These are phyloP conservation scores for Nemurella pictetii DNA, from an alignment of 2,888 invertebrate species.

Conservation along the genomic window DNA sequence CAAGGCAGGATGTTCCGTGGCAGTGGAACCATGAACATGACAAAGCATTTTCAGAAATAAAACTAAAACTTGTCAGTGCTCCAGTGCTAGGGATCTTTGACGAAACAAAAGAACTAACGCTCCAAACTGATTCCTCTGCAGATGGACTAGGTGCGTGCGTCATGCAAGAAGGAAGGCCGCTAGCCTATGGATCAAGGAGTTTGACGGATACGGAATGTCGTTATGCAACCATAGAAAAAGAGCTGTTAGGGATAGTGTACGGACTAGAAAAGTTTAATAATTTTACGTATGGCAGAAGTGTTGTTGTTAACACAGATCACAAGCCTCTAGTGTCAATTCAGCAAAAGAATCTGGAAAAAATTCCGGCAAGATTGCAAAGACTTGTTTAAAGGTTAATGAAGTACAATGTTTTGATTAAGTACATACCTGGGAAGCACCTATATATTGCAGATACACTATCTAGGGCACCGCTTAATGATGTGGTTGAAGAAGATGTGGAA, in stretches of 20 bases:
- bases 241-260: constrained; percentile 24
- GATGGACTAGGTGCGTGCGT: constrained; percentile 33
- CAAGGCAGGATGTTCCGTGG: no score
- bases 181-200: constrained; percentile 30
- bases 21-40: no score
- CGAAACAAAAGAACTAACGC: constrained; percentile 23
- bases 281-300: constrained; percentile 17
- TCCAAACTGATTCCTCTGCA: constrained; percentile 31
- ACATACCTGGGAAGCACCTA: constrained; percentile 28
- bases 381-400: no score
- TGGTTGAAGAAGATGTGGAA: constrained; percentile 23
- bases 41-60: no score
- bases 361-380: no score
- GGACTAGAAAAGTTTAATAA: constrained; percentile 24
- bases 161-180: constrained; percentile 16
- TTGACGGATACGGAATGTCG: constrained; percentile 1
- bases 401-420: no score
- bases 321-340: constrained; percentile 4
- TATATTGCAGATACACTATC: constrained; percentile 29
- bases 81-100: constrained; percentile 40
- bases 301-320: constrained; percentile 14
- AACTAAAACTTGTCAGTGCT: not conserved
- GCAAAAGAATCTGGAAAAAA: no score
- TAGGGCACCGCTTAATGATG: constrained; percentile 10
- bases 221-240: constrained; percentile 4